Percentiles rank a stretch among this genome's conserved stretches.
These are phyloP conservation scores for Meandrina meandrites DNA, from an alignment of 92 coral and sea anemone genomes.

Conservation along the genomic window DNA sequence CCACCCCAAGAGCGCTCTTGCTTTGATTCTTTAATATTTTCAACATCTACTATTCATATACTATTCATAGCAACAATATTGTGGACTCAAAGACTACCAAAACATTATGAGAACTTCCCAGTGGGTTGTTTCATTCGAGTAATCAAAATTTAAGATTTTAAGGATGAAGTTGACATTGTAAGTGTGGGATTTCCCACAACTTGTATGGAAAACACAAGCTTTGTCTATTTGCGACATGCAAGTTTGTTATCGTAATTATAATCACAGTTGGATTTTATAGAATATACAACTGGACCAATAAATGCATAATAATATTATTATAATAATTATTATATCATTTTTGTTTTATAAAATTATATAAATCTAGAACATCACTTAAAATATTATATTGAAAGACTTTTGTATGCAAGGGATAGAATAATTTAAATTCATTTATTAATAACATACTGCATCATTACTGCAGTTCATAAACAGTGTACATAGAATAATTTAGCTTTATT, in stretches of 20 bases:
- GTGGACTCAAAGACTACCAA: no score
- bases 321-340: background rate
- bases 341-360: background rate
- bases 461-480: background rate
- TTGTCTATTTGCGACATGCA: background rate
- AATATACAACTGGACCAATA: background rate
- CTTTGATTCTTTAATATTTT: no score
- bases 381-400: background rate
- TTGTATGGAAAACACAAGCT: no score
- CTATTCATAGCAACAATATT: no score
- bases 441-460: background rate
- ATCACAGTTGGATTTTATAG: background rate
- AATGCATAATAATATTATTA: background rate
- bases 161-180: no score
- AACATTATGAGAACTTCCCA: no score
- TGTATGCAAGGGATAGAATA: background rate
- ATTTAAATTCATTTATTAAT: background rate
- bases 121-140: no score
- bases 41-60: no score
- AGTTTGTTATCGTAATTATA: no score
- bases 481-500: background rate
- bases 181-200: no score
- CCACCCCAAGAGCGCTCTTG: no score
- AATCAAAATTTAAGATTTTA: no score
- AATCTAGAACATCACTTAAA: background rate